Conservation (phyloP, 2,113 vertebrate genomes). For the Parus major region DNA sequence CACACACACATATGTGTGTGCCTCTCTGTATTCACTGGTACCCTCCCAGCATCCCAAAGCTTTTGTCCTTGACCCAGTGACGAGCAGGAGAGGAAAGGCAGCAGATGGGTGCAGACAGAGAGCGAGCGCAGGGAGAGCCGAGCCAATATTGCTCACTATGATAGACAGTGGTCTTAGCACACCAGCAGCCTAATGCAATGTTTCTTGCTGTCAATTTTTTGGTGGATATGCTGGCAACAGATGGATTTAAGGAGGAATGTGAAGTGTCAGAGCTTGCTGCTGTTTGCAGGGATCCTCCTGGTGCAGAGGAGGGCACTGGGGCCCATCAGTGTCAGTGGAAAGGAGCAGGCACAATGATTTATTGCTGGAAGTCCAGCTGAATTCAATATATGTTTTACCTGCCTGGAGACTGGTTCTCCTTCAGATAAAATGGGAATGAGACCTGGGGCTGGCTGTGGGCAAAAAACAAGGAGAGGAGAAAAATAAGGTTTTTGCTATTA, state of each 20-base stretch:
- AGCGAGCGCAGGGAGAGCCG: background rate
- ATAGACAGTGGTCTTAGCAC: conserved; percentile 67
- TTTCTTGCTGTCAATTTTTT: conserved; percentile 13
- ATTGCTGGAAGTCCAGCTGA: background rate
- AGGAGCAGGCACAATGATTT: background rate
- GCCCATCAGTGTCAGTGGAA: rapidly evolving
- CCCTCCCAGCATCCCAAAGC: background rate
- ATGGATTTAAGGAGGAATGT: conserved; percentile 56
- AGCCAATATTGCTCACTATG: conserved; percentile 61
- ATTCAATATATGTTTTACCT: background rate
- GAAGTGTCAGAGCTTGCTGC: background rate
- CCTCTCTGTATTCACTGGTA: background rate
- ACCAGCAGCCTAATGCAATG: conserved; percentile 50
- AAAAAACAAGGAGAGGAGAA: background rate
- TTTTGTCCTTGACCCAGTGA: conserved; percentile 31
- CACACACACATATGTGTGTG: too few species aligned
- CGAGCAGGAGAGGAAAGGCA: conserved; percentile 1
- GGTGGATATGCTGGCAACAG: background rate
- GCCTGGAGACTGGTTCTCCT: background rate
- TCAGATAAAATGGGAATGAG: background rate
- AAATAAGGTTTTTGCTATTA: background rate
- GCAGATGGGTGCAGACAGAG: conserved; percentile 60
- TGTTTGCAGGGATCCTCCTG: background rate
- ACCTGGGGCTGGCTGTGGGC: background rate
- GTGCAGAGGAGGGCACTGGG: background rate